Percentiles rank a stretch among this genome's conserved stretches.
These are phyloP conservation scores for Sericinus montela DNA, from an alignment of 2,888 invertebrate species.

Conservation along the genomic window DNA sequence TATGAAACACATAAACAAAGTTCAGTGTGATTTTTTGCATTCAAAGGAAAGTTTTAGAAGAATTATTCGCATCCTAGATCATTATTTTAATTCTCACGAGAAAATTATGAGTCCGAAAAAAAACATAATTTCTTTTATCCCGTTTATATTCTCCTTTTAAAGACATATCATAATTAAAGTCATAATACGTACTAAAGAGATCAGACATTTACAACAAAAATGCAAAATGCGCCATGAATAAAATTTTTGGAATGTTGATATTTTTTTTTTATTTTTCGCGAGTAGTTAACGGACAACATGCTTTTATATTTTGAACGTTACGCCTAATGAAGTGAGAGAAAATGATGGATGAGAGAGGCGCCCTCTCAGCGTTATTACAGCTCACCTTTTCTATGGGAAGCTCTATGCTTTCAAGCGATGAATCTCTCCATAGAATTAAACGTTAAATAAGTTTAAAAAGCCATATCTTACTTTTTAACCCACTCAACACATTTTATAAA, in stretches of 20 bases:
- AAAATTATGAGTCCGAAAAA: no score
- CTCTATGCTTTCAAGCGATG: constrained; percentile 7
- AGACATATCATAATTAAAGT: no score
- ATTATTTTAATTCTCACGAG: no score
- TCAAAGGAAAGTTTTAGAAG: no score
- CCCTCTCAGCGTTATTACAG: constrained; percentile 39
- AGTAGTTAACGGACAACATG: constrained; percentile 48
- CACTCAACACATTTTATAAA: background rate
- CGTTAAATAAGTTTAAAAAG: constrained; percentile 5
- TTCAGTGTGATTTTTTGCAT: no score
- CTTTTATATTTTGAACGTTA: constrained; percentile 50
- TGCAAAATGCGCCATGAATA: constrained; percentile 12
- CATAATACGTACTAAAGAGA: no score
- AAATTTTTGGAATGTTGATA: constrained; percentile 6
- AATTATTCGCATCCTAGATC: no score
- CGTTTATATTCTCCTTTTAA: no score
- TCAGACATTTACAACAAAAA: background rate
- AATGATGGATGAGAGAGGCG: constrained; percentile 63
- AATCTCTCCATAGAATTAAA: constrained; percentile 4
- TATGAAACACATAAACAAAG: no score
- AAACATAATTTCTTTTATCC: no score
- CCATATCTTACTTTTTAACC: background rate
- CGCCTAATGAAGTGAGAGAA: constrained; percentile 70
- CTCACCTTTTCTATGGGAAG: constrained; percentile 41
- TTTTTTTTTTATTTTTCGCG: constrained; percentile 8